These are phyloP conservation scores for Amblyjoppa fuscipennis DNA, from an alignment of 2,888 invertebrate genomes.

Conservation along the genomic window DNA sequence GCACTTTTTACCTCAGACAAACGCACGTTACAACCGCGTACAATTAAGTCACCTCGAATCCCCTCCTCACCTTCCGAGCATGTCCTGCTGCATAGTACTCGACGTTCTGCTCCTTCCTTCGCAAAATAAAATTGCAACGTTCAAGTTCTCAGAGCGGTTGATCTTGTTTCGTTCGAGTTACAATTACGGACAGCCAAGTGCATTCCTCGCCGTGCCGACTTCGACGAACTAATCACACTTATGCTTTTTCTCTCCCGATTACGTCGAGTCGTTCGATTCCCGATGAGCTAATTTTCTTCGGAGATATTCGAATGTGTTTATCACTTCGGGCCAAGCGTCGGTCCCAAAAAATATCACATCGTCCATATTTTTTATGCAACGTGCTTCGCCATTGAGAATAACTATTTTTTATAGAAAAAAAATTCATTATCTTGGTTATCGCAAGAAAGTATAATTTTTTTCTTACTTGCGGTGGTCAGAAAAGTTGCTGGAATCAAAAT, in stretches of 20 bases:
- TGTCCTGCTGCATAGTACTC: neutral
- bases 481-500: too few species aligned
- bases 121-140: conserved; percentile 3
- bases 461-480: too few species aligned
- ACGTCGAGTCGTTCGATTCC: neutral
- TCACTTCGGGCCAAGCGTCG: neutral
- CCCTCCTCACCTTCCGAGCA: neutral
- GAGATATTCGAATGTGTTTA: neutral
- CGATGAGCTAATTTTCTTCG: neutral
- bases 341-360: neutral
- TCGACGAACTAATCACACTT: neutral
- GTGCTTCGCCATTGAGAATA: neutral
- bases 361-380: neutral
- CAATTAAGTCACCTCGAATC: neutral
- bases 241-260: neutral
- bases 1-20: conserved; percentile 1
- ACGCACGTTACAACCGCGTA: conserved; percentile 3
- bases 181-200: conserved; percentile 9
- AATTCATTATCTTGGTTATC: too few species aligned
- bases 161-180: conserved; percentile 8
- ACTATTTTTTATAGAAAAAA: too few species aligned
- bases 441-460: too few species aligned
- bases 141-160: neutral
- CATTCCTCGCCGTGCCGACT: neutral
- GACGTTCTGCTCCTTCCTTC: neutral